Base-by-base conservation (phyloP, 2,888 invertebrate genomes). In the Neoscelio sp. region DNA sequence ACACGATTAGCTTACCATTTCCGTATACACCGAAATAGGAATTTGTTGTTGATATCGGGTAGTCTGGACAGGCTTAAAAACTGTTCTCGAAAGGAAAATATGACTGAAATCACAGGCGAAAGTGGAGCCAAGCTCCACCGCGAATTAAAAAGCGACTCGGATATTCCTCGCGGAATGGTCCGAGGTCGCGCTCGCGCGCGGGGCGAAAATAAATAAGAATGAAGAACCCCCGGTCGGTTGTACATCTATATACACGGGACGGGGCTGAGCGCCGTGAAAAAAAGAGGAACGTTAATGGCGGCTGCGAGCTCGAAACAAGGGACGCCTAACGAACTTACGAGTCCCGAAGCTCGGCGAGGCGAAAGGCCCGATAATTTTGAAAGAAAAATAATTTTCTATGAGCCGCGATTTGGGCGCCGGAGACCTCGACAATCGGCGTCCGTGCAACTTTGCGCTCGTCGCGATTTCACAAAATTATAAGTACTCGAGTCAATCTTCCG, bases 321-420 rank as follows among this genome's bases (percentile, higher is more conserved):
- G 86, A 80, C 84, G 86, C 83, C 86, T 89, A 87, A 89, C 87
- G 89, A 89, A 87, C 88, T 89, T 89, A 88, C 84, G 80, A 77
- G 74, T 67, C 68, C 77, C 60, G 58, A 48, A 79, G 83, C 80
- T 78, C 82, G 83, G 58, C 81, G 80, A 83, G 82, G 83, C 84
- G 84, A 87, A 86, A 84, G 86, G 85, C 81, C 73, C 83, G 86
- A 85, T 88, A 83, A 87, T 88, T 87, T 86, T 89, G 86, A 88
- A 89, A 88, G 88, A 89, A 88, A 88, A 87, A 88, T 88, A 88
- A 89, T 88, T 88, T 88, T 87, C 87, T 88, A 88, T 87, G 86
- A 86, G 83, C 83, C 82, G 80, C 82, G 80, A 85, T 82, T 81
- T 44, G 33, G 15, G 65, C 67, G 62, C 40, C 68, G 58, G 60